These are phyloP conservation scores for Perdita meconis DNA, from an alignment of 2,888 invertebrate species.

Conservation along the genomic window DNA sequence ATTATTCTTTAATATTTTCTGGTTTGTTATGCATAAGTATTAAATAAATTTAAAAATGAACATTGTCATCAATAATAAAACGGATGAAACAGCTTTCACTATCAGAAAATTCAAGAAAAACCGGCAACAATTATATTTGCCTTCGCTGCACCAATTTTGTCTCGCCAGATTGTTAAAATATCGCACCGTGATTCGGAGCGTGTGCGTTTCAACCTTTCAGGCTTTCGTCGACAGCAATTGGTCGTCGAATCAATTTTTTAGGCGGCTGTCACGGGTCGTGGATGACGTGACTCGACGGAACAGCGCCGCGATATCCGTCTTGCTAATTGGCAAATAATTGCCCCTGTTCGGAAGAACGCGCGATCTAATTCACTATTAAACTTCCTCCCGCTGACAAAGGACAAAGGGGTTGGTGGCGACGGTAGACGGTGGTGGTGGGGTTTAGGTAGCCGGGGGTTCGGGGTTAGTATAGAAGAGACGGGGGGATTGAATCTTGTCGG, in stretches of 20 bases:
- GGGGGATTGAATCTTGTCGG: conserved; percentile 79
- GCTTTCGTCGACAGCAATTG: too few species aligned
- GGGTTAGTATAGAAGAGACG: conserved; percentile 64
- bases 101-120: too few species aligned
- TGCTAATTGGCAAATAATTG: conserved; percentile 75
- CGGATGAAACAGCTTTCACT: too few species aligned
- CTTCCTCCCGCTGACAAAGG: conserved; percentile 71
- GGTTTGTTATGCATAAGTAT: too few species aligned
- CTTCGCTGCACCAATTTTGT: too few species aligned
- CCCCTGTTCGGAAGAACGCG: conserved; percentile 58
- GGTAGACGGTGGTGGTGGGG: conserved; percentile 57
- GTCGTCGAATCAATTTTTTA: neutral
- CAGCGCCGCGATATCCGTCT: conserved; percentile 52
- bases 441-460: conserved; percentile 18
- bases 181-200: too few species aligned
- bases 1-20: too few species aligned
- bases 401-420: conserved; percentile 74
- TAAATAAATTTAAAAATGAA: too few species aligned
- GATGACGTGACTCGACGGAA: conserved; percentile 44
- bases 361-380: conserved; percentile 79
- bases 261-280: neutral
- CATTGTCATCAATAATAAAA: too few species aligned
- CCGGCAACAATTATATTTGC: too few species aligned
- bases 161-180: too few species aligned
- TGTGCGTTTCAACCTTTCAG: too few species aligned